Evolutionary conservation across 2,113 vertebrate genomes (phyloP).

Genomic region (Rallus limicola): DNA sequence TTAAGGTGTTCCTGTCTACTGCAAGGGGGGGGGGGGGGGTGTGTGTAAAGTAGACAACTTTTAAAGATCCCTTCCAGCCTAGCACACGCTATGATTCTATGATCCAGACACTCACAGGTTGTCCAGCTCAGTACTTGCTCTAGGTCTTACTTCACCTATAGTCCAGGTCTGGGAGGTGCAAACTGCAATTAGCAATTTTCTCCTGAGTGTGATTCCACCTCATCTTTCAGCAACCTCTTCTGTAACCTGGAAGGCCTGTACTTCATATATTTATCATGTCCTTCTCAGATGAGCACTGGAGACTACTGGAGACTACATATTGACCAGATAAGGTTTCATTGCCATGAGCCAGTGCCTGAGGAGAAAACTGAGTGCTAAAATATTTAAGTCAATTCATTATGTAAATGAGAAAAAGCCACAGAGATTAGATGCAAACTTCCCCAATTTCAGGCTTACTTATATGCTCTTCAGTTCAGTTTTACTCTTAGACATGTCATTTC

Average conservation of each 20-base stretch:
- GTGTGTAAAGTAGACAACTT: too few relatives aligned
- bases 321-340: neutral
- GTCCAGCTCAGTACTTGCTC: rapidly evolving
- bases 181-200: neutral
- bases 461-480: neutral
- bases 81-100: too few relatives aligned
- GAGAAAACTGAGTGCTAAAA: neutral
- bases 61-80: too few relatives aligned
- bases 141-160: neutral
- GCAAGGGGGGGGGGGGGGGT: too few relatives aligned
- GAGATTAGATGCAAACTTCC: neutral
- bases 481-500: neutral
- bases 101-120: neutral
- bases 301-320: neutral
- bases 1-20: too few relatives aligned
- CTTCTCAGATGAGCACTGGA: neutral
- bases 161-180: neutral
- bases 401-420: neutral
- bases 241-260: neutral
- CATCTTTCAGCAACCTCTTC: neutral
- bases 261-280: neutral
- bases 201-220: neutral
- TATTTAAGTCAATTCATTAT: neutral
- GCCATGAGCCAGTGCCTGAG: neutral
- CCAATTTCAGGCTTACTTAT: neutral